Evolutionary conservation across 2,888 invertebrate genomes (phyloP).

Genomic region (Ypsolopha scabrella): DNA sequence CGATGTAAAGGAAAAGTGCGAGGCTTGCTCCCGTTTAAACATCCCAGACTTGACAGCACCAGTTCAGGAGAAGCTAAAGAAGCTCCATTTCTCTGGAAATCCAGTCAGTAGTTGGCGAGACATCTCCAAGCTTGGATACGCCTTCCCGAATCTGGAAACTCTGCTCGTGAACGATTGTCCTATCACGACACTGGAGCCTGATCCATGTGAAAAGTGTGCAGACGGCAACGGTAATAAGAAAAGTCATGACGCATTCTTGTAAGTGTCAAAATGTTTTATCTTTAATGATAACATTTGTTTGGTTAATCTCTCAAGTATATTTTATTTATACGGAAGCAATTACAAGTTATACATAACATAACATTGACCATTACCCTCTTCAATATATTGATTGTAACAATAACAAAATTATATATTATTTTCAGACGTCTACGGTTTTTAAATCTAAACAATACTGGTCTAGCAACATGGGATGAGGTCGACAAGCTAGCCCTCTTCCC

Average conservation of each 20-base stretch:
- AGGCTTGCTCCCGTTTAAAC: constrained; percentile 49
- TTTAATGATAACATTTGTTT: too few relatives aligned
- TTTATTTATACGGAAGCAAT: background rate
- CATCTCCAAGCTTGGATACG: constrained; percentile 84
- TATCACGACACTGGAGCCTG: constrained; percentile 72
- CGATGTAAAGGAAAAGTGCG: constrained; percentile 46
- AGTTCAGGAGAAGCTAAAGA: constrained; percentile 78
- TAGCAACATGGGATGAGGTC: constrained; percentile 91
- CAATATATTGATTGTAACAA: constrained; percentile 4
- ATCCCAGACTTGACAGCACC: constrained; percentile 38
- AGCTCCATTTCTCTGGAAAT: constrained; percentile 90
- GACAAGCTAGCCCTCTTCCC: constrained; percentile 89
- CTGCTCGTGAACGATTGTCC: constrained; percentile 90
- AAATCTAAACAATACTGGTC: constrained; percentile 86
- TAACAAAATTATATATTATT: constrained; percentile 10
- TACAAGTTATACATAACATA: constrained; percentile 16
- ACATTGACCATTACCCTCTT: constrained; percentile 47
- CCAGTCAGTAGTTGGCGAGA: constrained; percentile 87
- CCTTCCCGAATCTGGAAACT: constrained; percentile 88
- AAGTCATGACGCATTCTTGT: constrained; percentile 74
- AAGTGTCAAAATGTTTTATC: constrained; percentile 22
- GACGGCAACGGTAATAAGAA: constrained; percentile 61
- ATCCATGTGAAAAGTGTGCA: constrained; percentile 69
- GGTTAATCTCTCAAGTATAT: too few relatives aligned
- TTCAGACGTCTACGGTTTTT: constrained; percentile 80